Percentiles rank a stretch among this genome's conserved stretches.
phyloP scores from a whole-genome alignment of 2,888 invertebrate genomes.

The Eulithis testata region DNA sequence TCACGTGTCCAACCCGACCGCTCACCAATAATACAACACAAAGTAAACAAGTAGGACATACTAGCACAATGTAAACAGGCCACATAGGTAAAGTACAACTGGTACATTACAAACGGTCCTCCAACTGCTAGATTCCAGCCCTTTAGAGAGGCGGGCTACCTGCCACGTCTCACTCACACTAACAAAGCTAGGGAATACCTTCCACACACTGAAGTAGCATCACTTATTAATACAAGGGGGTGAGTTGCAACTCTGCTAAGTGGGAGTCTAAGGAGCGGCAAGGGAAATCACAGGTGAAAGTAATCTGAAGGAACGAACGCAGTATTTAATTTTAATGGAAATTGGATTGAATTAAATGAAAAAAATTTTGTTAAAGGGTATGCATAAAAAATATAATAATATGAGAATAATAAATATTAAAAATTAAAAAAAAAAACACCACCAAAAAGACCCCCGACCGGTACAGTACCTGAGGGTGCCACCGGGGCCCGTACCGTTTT shows the following conservation, averaged over 20 bases:
- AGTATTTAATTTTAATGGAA: background rate
- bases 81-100: background rate
- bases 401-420: too few relatives aligned
- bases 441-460: too few relatives aligned
- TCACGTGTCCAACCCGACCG: too few relatives aligned
- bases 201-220: conserved; percentile 23
- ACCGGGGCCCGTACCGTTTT: too few relatives aligned
- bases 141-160: background rate
- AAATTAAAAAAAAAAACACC: too few relatives aligned
- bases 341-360: too few relatives aligned
- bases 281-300: conserved; percentile 72
- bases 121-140: background rate
- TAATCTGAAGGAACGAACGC: conserved; percentile 35
- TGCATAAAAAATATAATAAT: too few relatives aligned
- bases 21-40: too few relatives aligned
- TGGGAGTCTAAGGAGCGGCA: conserved; percentile 51
- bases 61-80: conserved; percentile 2
- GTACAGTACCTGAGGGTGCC: too few relatives aligned
- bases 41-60: background rate
- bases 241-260: conserved; percentile 29
- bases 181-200: conserved; percentile 1
- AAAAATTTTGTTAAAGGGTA: too few relatives aligned
- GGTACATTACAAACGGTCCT: too few relatives aligned
- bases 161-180: conserved; percentile 8
- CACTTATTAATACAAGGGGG: conserved; percentile 29